Conservation (phyloP, 53 echinoderm and acorn worm species). For the Paracentrotus lividus region DNA sequence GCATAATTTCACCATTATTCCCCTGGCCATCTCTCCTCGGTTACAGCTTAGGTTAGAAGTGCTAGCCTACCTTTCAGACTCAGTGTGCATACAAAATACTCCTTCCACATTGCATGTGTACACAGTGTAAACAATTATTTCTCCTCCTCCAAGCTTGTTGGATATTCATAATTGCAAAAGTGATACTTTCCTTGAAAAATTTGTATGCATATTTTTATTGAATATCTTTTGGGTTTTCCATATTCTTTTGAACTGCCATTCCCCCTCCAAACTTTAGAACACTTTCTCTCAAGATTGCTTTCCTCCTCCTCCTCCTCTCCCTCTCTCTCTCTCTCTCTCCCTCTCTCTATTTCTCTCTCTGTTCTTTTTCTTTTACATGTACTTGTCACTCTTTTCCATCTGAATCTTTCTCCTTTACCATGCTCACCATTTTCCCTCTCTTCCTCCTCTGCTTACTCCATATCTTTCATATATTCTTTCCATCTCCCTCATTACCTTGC, state of each 20-base stretch:
- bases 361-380: not conserved
- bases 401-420: too few species aligned
- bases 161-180: not conserved
- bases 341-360: not conserved
- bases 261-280: not conserved
- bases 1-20: slow-evolving; percentile 55
- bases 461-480: too few species aligned
- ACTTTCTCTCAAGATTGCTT: not conserved
- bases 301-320: not conserved
- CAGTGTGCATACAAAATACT: not conserved
- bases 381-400: not conserved
- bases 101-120: too few species aligned
- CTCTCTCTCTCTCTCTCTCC: not conserved
- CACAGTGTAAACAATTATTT: not conserved
- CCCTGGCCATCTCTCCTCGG: not conserved
- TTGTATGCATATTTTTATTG: not conserved
- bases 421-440: not conserved
- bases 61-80: not conserved
- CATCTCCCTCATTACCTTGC: not conserved
- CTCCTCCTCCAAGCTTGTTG: not conserved
- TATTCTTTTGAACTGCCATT: not conserved
- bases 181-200: not conserved
- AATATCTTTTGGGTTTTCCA: not conserved
- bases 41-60: not conserved
- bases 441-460: not conserved